Base-by-base conservation (phyloP, 2,113 vertebrate genomes). In the Hippoglossus stenolepis region DNA sequence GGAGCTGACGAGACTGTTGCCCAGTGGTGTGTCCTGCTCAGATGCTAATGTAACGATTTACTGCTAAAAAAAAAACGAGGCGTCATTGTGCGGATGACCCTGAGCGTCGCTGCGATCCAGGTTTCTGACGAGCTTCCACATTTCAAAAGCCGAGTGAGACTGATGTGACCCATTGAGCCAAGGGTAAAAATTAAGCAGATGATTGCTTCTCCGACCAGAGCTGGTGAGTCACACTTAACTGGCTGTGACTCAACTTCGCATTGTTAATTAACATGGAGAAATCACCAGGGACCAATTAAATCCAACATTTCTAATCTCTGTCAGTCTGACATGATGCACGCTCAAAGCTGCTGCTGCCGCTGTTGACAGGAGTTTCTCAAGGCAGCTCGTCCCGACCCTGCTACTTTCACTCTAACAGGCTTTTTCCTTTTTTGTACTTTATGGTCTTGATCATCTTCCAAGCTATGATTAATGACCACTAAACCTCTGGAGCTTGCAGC, bases 41-140 rank as follows among this genome's bases (percentile, higher is more conserved):
- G 69, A 84, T 23, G 61, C 65, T 90, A 89, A 89, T 89, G 85
- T 71, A 80, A 87, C 88, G 82, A 90, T 90, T 87, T 75, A 75
- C 67, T 66, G 67, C 82, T 88, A 82, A 91, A 90, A 85, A 89
- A 40, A 11, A 40, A 40, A 40, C 8, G 67, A 82, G 71, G 81
- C 85, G 83, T 85, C 84, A 85, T 84, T 79, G 83, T 85, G 77
- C 75, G 80, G 70, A 86, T 59, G 69, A 81, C 75, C 79, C 43
- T n/a, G 20, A 2, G 60, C 74, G 7, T 61, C 23, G 3, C 70
- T 1, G 21, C 35, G 1, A 24, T 90, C 77, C 85, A 88, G 81
- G 72, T 83, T 88, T 70, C 21, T 2, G 10, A 57, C 53, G 2
- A 11, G 77, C 53, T 11, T 28, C 51, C 40, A 80, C 65, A 65